Evolutionary conservation across 2,113 vertebrate species (phyloP).

Genomic region (Falcunculus frontatus): DNA sequence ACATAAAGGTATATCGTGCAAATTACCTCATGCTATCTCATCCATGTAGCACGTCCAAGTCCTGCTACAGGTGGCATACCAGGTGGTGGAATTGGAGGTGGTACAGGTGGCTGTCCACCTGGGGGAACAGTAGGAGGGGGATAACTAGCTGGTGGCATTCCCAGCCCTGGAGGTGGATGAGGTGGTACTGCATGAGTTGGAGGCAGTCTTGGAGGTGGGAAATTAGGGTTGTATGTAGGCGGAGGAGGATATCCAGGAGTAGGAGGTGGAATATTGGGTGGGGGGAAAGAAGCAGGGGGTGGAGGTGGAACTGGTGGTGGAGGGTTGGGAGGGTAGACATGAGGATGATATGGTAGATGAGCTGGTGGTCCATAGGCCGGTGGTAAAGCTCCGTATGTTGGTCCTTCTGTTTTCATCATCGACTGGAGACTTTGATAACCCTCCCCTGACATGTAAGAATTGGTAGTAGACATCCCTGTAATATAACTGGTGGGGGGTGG

Average conservation of each 20-base stretch:
- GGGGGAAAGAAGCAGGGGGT: constrained; percentile 74
- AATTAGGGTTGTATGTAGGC: constrained; percentile 85
- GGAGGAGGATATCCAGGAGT: constrained; percentile 86
- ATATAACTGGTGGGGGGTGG: constrained; percentile 91
- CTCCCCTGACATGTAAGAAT: constrained; percentile 96
- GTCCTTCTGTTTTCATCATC: constrained; percentile 95
- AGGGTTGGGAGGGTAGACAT: constrained; percentile 78
- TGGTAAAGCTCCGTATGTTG: constrained; percentile 85
- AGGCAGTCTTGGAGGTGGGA: constrained; percentile 82
- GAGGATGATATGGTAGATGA: constrained; percentile 87
- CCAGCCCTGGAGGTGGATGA: constrained; percentile 83
- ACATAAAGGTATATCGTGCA: background rate
- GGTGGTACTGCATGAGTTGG: constrained; percentile 81
- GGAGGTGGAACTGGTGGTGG: constrained; percentile 74
- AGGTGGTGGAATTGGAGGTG: constrained; percentile 85
- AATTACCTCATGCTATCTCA: constrained; percentile 82
- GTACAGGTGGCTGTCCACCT: constrained; percentile 88
- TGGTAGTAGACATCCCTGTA: constrained; percentile 91
- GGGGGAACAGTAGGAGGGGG: constrained; percentile 88
- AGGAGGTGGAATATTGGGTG: constrained; percentile 81
- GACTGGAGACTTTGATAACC: constrained; percentile 95
- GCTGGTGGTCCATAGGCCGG: constrained; percentile 83
- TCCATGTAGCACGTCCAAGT: constrained; percentile 88
- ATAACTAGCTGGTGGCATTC: constrained; percentile 85
- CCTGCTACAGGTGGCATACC: constrained; percentile 87